These are phyloP conservation scores for Lagenorhynchus albirostris DNA, from an alignment of 2,113 vertebrate species.

Conservation along the genomic window DNA sequence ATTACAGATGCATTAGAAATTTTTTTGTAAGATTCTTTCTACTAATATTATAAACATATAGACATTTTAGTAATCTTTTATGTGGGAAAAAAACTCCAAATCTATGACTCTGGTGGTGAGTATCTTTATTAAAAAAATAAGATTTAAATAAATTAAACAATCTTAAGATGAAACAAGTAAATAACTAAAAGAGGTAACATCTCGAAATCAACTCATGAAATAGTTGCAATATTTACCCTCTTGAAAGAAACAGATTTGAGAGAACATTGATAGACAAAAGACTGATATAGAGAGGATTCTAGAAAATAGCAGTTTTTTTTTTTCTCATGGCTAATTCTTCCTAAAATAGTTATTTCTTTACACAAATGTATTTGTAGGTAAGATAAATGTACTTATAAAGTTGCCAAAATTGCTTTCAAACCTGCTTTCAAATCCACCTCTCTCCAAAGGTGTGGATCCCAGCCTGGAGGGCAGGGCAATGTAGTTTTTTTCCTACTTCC, in stretches of 20 bases:
- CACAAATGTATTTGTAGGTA: not conserved
- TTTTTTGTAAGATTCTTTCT: not conserved
- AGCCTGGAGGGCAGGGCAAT: not conserved
- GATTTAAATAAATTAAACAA: conserved; percentile 58
- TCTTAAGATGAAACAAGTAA: conserved; percentile 10
- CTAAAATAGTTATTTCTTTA: conserved; percentile 11
- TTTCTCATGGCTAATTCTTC: not conserved
- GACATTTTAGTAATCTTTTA: not conserved
- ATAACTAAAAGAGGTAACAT: not conserved
- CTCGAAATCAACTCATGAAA: conserved; percentile 32
- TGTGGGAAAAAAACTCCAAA: conserved; percentile 30
- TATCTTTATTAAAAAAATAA: conserved; percentile 68
- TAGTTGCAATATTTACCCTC: not conserved
- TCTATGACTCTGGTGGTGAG: not conserved
- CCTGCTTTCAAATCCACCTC: not conserved
- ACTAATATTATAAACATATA: not conserved
- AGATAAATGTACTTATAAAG: not conserved
- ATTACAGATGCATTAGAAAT: conserved; percentile 53
- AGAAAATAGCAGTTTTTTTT: not conserved
- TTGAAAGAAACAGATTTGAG: conserved; percentile 5
- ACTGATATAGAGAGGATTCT: not conserved
- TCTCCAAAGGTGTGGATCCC: not conserved
- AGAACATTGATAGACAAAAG: not conserved
- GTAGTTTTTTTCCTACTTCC: not conserved
- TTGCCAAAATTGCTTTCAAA: conserved; percentile 16